phyloP scores from a whole-genome alignment of 2,888 invertebrate genomes.

The Calephelis perditalis region DNA sequence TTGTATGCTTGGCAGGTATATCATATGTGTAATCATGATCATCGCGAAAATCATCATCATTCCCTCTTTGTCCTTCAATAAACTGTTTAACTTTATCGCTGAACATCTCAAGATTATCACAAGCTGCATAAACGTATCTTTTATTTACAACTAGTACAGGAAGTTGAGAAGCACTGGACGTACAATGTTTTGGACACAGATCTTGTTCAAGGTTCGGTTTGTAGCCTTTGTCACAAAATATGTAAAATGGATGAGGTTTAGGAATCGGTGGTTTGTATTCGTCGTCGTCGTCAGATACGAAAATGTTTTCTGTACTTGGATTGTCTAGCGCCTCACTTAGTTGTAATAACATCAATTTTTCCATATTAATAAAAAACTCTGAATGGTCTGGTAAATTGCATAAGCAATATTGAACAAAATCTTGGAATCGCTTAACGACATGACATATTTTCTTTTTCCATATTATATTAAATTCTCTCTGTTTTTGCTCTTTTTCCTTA shows the following conservation, averaged over 20 bases:
- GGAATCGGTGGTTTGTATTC: conserved; percentile 43
- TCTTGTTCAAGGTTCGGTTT: conserved; percentile 45
- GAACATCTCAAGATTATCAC: conserved; percentile 55
- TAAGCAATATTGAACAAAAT: conserved; percentile 57
- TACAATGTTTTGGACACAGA: conserved; percentile 53
- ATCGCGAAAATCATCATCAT: conserved; percentile 46
- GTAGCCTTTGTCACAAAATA: conserved; percentile 53
- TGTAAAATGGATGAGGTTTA: conserved; percentile 52
- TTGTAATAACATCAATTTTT: conserved; percentile 62
- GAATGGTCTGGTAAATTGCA: conserved; percentile 56
- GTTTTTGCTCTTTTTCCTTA: conserved; percentile 44
- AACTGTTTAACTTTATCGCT: conserved; percentile 50
- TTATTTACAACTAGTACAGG: conserved; percentile 63
- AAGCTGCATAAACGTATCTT: conserved; percentile 55
- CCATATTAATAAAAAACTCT: conserved; percentile 65
- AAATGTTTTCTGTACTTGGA: conserved; percentile 49
- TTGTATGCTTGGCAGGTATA: conserved; percentile 46
- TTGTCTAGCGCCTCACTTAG: conserved; percentile 48
- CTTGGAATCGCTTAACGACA: conserved; percentile 61
- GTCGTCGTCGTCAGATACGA: conserved; percentile 39
- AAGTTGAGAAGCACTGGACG: conserved; percentile 50
- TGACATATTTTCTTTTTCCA: conserved; percentile 62
- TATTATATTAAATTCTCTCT: conserved; percentile 40
- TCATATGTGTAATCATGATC: conserved; percentile 44
- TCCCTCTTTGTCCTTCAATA: conserved; percentile 43